These are phyloP conservation scores for Spatula clypeata DNA, from an alignment of 2,797 vertebrate genomes.

Conservation along the genomic window DNA sequence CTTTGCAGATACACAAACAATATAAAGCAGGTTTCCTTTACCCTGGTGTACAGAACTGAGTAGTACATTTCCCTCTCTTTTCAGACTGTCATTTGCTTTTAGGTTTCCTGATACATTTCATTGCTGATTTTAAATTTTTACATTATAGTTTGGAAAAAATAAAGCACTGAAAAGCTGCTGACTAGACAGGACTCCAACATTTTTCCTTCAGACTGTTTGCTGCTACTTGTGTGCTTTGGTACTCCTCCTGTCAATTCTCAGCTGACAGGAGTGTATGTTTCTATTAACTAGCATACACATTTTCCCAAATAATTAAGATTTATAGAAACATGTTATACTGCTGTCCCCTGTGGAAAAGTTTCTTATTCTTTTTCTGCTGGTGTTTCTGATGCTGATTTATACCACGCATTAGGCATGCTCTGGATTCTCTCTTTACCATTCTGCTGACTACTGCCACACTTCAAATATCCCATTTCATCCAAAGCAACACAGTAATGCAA, in stretches of 20 bases:
- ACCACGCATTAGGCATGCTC: background rate
- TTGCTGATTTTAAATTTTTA: background rate
- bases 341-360: background rate
- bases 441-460: background rate
- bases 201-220: background rate
- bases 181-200: background rate
- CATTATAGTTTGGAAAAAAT: background rate
- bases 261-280: background rate
- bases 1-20: conserved; percentile 3
- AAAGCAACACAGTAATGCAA: background rate
- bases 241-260: background rate
- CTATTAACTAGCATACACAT: background rate
- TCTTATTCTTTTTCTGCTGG: background rate
- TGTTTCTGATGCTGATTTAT: background rate
- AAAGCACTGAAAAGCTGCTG: background rate
- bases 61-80: background rate
- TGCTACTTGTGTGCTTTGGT: background rate
- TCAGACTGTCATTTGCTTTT: background rate
- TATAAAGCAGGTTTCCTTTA: background rate
- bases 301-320: conserved; percentile 18
- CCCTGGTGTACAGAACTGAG: background rate
- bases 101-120: background rate
- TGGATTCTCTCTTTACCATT: background rate
- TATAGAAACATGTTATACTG: background rate
- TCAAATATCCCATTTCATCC: background rate